Evolutionary conservation across 1,140 invertebrate species (phyloP).

Genomic region (Bombus turneri): DNA sequence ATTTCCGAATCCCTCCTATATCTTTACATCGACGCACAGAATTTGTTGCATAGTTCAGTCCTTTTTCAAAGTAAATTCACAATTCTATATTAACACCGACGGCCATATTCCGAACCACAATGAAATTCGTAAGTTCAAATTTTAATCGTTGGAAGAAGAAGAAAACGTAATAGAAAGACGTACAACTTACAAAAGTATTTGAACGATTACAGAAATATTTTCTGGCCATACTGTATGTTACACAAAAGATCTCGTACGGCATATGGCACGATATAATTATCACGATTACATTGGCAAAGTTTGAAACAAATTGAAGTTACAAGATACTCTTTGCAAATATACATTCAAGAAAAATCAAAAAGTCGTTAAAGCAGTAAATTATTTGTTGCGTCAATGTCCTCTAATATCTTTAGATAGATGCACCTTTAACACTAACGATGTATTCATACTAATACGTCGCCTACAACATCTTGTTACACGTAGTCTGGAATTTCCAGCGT

Average conservation of each 20-base stretch:
- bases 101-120: neutral
- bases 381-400: neutral
- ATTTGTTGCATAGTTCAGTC: neutral
- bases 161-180: neutral
- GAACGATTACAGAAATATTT: too few relatives aligned
- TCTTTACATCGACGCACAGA: too few relatives aligned
- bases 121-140: neutral
- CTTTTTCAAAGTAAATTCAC: neutral
- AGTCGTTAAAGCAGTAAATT: neutral
- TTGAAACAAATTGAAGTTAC: neutral
- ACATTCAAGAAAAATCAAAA: neutral
- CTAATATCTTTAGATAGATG: neutral
- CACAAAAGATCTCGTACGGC: neutral
- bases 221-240: too few relatives aligned
- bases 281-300: neutral
- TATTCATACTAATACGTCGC: too few relatives aligned
- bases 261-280: neutral
- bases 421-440: too few relatives aligned
- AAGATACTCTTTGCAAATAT: neutral
- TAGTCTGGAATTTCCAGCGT: neutral
- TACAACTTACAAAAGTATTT: neutral
- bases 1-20: too few relatives aligned
- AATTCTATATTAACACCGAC: neutral
- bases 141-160: neutral
- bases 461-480: too few relatives aligned